Percentiles rank a stretch among this genome's conserved stretches.
Evolutionary conservation across 35 echinoderm and acorn worm species (phyloP).

Genomic region (Nesometra sesokonis): DNA sequence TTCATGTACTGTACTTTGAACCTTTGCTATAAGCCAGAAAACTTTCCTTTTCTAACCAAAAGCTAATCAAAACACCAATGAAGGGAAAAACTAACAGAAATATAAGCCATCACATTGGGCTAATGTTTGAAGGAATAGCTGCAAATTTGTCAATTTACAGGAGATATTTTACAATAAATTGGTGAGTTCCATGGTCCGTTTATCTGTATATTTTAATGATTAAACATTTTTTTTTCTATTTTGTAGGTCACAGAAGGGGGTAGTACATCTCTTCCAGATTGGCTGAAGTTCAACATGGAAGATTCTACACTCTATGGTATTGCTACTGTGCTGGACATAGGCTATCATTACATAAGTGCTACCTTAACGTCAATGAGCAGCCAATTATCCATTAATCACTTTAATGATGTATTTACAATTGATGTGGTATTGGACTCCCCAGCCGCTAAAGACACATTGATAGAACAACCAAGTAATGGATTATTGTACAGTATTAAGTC

Average conservation of each 20-base stretch:
- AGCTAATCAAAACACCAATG: no score
- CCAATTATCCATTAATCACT: neutral
- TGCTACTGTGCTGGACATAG: constrained; percentile 19
- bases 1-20: no score
- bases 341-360: constrained; percentile 16
- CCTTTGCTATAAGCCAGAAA: no score
- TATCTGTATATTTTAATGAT: no score
- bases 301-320: constrained; percentile 11
- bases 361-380: neutral
- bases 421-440: neutral
- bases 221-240: neutral
- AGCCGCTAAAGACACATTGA: neutral
- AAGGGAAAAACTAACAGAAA: no score
- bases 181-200: no score
- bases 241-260: constrained; percentile 23
- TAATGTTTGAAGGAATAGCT: no score
- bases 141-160: no score
- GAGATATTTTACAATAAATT: no score
- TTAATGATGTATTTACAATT: constrained; percentile 9
- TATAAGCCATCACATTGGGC: no score
- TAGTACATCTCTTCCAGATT: neutral
- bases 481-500: neutral
- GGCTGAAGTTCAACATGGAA: constrained; percentile 3
- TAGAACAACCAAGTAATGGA: neutral
- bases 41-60: no score